Percentiles rank a stretch among this genome's conserved stretches.
phyloP scores from a whole-genome alignment of 2,113 vertebrate genomes.

The Ibidorhyncha struthersii region DNA sequence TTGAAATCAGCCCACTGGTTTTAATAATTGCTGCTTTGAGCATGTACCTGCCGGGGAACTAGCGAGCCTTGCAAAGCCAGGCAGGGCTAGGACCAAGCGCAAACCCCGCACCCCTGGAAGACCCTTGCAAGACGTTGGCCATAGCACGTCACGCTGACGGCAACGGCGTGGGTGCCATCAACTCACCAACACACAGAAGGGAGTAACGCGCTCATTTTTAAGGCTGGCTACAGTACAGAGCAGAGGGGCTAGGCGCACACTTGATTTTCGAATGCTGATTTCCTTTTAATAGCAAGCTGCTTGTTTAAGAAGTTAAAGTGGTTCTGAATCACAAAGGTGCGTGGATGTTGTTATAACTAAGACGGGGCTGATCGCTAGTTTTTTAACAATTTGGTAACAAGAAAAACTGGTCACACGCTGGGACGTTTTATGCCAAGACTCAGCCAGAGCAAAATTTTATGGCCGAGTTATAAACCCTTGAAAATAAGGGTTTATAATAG shows the following conservation, averaged over 20 bases:
- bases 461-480: constrained; percentile 69
- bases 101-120: not conserved
- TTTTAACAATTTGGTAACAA: constrained; percentile 49
- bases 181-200: not conserved
- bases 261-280: constrained; percentile 40
- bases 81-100: not conserved
- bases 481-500: constrained; percentile 76
- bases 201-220: not conserved
- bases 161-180: not conserved
- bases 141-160: rapidly evolving
- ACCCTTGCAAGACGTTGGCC: not conserved
- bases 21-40: not conserved
- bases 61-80: not conserved
- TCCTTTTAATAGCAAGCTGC: constrained; percentile 50
- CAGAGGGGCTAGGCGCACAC: not conserved
- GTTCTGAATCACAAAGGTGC: constrained; percentile 47
- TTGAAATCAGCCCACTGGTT: not conserved
- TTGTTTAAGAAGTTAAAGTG: constrained; percentile 49
- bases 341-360: not conserved
- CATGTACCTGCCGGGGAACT: rapidly evolving
- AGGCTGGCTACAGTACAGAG: not conserved
- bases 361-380: constrained; percentile 2
- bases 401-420: constrained; percentile 37
- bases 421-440: constrained; percentile 59
- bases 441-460: constrained; percentile 69